Evolutionary conservation across 2,888 invertebrate genomes (phyloP).

Genomic region (Eupelmus urozonus): DNA sequence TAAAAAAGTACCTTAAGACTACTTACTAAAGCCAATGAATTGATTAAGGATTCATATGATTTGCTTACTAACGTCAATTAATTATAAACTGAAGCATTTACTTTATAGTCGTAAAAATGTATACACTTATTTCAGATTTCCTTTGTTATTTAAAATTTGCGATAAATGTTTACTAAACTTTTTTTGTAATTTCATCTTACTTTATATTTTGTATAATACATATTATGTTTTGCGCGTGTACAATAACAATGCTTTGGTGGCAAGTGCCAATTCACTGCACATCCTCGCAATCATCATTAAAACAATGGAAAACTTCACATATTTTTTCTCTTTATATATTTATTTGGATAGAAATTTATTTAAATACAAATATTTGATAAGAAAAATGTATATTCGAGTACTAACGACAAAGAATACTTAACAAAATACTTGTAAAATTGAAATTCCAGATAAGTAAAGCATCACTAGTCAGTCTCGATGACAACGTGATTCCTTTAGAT

Average conservation of each 20-base stretch:
- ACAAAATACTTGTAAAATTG: constrained; percentile 39
- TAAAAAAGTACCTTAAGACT: constrained; percentile 14
- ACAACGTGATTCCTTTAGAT: constrained; percentile 73
- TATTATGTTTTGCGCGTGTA: constrained; percentile 39
- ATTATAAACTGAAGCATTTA: constrained; percentile 22
- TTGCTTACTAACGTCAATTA: not conserved
- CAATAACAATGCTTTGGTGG: constrained; percentile 54
- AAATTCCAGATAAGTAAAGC: constrained; percentile 71
- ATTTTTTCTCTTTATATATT: not conserved
- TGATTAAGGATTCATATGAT: not conserved
- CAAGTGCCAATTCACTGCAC: constrained; percentile 45
- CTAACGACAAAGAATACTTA: not conserved
- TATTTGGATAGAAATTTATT: no score
- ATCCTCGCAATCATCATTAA: constrained; percentile 33
- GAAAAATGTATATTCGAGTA: constrained; percentile 4
- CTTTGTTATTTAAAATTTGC: not conserved
- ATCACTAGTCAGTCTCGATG: constrained; percentile 72
- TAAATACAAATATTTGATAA: no score
- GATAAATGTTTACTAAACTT: not conserved
- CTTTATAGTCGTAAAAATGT: not conserved
- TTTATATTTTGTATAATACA: constrained; percentile 26
- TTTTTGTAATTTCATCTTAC: not conserved
- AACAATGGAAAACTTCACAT: not conserved
- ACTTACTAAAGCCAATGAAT: not conserved
- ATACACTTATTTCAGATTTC: not conserved